These are phyloP conservation scores for Iphiclides podalirius DNA, from an alignment of 2,888 invertebrate genomes.

Conservation along the genomic window DNA sequence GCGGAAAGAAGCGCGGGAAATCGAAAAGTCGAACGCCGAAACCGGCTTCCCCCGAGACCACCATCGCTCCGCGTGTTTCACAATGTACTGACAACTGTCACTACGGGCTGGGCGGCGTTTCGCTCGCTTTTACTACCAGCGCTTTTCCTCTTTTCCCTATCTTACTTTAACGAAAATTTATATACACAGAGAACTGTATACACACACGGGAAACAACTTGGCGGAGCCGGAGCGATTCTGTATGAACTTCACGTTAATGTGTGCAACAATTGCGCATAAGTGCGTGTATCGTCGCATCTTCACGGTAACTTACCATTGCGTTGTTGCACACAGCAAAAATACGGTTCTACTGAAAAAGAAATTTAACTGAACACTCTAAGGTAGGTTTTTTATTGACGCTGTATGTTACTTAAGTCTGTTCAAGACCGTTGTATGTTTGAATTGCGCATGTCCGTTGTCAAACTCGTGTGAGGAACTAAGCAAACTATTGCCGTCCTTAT, in stretches of 20 bases:
- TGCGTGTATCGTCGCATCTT: constrained; percentile 46
- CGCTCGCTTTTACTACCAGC: constrained; percentile 60
- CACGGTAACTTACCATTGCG: constrained; percentile 45
- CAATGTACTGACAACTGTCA: constrained; percentile 70
- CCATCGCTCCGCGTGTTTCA: constrained; percentile 60
- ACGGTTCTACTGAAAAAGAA: constrained; percentile 35
- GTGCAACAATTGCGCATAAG: constrained; percentile 32
- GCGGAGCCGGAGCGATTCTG: constrained; percentile 40
- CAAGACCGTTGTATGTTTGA: constrained; percentile 41
- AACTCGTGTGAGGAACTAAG: constrained; percentile 59
- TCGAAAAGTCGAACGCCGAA: constrained; percentile 59
- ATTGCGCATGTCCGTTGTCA: constrained; percentile 71
- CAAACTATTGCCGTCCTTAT: constrained; percentile 71
- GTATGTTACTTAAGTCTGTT: constrained; percentile 44
- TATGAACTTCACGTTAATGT: constrained; percentile 44
- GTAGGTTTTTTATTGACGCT: constrained; percentile 39
- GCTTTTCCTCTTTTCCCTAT: constrained; percentile 72
- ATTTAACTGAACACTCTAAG: constrained; percentile 43
- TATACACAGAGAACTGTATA: constrained; percentile 55
- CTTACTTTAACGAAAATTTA: constrained; percentile 68
- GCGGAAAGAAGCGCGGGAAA: constrained; percentile 55
- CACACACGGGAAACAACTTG: constrained; percentile 60
- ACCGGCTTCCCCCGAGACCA: constrained; percentile 50
- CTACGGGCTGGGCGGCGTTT: constrained; percentile 56
- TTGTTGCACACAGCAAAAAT: constrained; percentile 56